Evolutionary conservation across 2,888 invertebrate species (phyloP).

Genomic region (Drosophila fulvimacula): DNA sequence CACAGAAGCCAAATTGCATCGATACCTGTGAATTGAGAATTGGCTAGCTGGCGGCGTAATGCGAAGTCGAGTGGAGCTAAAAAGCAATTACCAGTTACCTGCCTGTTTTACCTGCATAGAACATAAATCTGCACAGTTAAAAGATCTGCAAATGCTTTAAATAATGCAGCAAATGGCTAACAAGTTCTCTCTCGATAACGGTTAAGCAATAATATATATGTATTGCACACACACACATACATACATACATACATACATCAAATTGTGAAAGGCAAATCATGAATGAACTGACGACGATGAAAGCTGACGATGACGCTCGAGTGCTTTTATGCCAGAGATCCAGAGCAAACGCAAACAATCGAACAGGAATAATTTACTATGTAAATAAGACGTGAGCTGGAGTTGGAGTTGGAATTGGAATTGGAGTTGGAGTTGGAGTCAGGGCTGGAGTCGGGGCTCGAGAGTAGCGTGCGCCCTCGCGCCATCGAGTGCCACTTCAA

Average conservation of each 20-base stretch:
- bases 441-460: constrained; percentile 26
- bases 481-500: constrained; percentile 78
- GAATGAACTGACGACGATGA: constrained; percentile 69
- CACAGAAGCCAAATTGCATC: constrained; percentile 83
- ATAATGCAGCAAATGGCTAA: constrained; percentile 44
- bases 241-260: constrained; percentile 35
- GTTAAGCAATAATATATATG: constrained; percentile 38
- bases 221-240: too few relatives aligned
- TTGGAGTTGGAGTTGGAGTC: background rate
- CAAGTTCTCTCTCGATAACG: constrained; percentile 67
- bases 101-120: constrained; percentile 21
- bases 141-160: constrained; percentile 6
- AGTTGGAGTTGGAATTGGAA: constrained; percentile 4
- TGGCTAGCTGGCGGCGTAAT: constrained; percentile 60
- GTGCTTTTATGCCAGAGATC: constrained; percentile 76
- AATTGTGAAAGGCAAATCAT: constrained; percentile 76
- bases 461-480: constrained; percentile 78
- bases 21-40: constrained; percentile 53
- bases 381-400: constrained; percentile 72
- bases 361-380: constrained; percentile 82
- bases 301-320: constrained; percentile 75
- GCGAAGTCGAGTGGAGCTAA: constrained; percentile 38
- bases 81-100: constrained; percentile 63
- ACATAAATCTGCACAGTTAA: constrained; percentile 39
- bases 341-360: constrained; percentile 78